These are phyloP conservation scores for Phenganax subtilis DNA, from an alignment of 92 coral and sea anemone species.

Conservation along the genomic window DNA sequence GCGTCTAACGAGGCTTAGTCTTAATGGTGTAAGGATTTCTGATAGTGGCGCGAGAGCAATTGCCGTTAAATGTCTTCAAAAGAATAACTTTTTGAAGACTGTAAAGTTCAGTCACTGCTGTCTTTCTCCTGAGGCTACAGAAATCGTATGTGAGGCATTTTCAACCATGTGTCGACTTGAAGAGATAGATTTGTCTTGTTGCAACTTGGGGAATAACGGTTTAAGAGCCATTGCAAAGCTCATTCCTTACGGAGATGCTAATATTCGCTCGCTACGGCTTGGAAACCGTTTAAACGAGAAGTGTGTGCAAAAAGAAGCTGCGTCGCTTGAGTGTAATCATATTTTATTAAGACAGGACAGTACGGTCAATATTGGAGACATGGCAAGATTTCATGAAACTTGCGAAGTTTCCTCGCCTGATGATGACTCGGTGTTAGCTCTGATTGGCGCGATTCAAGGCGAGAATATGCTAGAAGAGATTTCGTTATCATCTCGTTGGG, in stretches of 20 bases:
- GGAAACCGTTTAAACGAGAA: background rate
- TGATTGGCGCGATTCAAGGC: background rate
- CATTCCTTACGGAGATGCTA: background rate
- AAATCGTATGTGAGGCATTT: conserved; percentile 3
- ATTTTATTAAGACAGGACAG: background rate
- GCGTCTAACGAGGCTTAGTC: background rate
- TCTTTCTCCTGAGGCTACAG: conserved; percentile 24
- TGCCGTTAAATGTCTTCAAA: conserved; percentile 48
- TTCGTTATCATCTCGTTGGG: conserved; percentile 1
- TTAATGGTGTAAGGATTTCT: conserved; percentile 17
- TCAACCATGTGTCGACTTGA: background rate
- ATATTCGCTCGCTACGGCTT: conserved; percentile 1
- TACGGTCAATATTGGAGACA: background rate
- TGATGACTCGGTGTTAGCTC: background rate
- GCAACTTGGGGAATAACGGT: conserved; percentile 23
- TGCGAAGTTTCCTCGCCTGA: background rate
- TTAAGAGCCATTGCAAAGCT: conserved; percentile 22
- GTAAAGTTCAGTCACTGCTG: conserved; percentile 36
- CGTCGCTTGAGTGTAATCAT: background rate
- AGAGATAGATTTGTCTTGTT: conserved; percentile 16
- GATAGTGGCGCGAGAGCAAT: conserved; percentile 24
- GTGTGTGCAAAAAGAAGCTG: background rate
- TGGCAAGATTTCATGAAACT: conserved; percentile 12
- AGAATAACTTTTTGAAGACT: conserved; percentile 27
- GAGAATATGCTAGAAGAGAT: conserved; percentile 1